Evolutionary conservation across 2,113 vertebrate species (phyloP).

Genomic region (Mola mola): DNA sequence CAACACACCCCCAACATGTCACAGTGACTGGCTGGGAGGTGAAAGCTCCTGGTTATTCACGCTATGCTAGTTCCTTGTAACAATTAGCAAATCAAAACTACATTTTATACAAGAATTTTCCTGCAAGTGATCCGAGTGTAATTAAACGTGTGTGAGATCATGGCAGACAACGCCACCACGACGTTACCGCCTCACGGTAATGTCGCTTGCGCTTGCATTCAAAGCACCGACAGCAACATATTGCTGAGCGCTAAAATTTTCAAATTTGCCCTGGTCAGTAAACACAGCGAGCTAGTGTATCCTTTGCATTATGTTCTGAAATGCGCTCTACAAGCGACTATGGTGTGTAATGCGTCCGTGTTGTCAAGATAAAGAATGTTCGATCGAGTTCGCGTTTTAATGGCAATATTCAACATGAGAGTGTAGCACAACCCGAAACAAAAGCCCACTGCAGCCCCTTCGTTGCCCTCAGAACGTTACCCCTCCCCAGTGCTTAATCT

Average conservation of each 20-base stretch:
- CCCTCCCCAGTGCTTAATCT: constrained; percentile 65
- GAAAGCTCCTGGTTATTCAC: constrained; percentile 42
- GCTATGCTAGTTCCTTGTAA: constrained; percentile 46
- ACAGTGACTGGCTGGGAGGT: constrained; percentile 51
- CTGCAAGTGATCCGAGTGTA: constrained; percentile 6
- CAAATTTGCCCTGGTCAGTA: constrained; percentile 35
- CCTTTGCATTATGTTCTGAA: neutral
- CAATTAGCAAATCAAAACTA: constrained; percentile 3
- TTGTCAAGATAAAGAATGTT: neutral
- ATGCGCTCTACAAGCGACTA: neutral
- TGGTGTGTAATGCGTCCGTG: neutral
- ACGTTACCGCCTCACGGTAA: constrained; percentile 29
- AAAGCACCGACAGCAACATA: constrained; percentile 29
- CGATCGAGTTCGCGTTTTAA: constrained; percentile 13
- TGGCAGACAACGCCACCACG: constrained; percentile 56
- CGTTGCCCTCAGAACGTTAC: constrained; percentile 59
- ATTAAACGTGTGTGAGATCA: constrained; percentile 27
- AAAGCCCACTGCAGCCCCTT: constrained; percentile 78
- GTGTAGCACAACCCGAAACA: constrained; percentile 68
- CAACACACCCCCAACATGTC: constrained; percentile 80
- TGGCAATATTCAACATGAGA: constrained; percentile 30
- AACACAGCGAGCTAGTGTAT: constrained; percentile 22
- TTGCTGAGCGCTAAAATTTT: constrained; percentile 40
- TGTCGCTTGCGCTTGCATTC: constrained; percentile 37
- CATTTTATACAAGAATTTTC: neutral